Percentiles rank a stretch among this genome's conserved stretches.
Evolutionary conservation across 1,140 invertebrate genomes (phyloP).

Genomic region (Ceratosolen solmsi): DNA sequence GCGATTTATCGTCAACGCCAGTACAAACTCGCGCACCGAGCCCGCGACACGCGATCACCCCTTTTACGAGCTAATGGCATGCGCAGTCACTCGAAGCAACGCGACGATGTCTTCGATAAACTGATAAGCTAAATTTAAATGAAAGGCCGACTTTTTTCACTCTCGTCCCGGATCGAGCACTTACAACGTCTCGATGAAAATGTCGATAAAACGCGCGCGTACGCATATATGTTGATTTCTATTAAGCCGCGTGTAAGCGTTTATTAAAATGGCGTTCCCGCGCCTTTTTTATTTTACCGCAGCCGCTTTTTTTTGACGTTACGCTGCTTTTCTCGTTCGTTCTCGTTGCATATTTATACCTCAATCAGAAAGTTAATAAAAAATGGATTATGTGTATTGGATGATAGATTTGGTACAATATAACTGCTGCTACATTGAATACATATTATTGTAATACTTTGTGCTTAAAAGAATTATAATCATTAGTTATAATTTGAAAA

Average conservation of each 20-base stretch:
- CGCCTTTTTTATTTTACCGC: neutral
- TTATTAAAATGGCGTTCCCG: constrained; percentile 38
- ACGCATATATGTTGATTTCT: constrained; percentile 29
- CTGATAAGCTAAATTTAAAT: constrained; percentile 47
- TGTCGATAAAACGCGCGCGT: neutral
- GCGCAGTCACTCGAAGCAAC: constrained; percentile 14
- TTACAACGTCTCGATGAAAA: constrained; percentile 43
- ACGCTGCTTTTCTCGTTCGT: neutral
- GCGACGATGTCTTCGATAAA: constrained; percentile 48
- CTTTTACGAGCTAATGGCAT: constrained; percentile 46
- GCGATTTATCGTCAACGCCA: constrained; percentile 48
- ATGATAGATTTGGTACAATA: no score
- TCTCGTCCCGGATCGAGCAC: neutral
- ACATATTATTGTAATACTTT: no score
- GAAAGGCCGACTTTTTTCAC: constrained; percentile 30
- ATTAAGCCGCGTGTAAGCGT: constrained; percentile 43
- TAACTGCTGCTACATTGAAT: no score
- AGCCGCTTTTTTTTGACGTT: neutral
- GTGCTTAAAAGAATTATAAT: no score
- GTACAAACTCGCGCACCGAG: constrained; percentile 9
- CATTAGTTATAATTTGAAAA: no score
- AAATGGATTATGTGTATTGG: no score
- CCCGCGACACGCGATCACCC: constrained; percentile 41
- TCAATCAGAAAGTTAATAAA: no score
- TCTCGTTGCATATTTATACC: neutral